These are phyloP conservation scores for Helicoverpa zea DNA, from an alignment of 1,140 invertebrate genomes.

Conservation along the genomic window DNA sequence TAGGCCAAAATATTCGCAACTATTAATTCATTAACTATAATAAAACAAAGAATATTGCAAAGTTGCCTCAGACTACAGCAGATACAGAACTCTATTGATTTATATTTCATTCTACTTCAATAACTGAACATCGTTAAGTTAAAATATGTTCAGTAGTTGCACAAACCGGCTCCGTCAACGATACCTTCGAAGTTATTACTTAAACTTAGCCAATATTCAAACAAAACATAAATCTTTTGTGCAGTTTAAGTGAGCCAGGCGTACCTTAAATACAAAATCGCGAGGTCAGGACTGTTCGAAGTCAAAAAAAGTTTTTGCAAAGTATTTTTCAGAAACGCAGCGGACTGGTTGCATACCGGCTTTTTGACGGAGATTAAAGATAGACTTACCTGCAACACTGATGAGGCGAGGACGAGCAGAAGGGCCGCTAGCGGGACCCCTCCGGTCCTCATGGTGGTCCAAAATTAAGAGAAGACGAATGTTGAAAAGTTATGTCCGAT, in stretches of 20 bases:
- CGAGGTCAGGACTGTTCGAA: not conserved
- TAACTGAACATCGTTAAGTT: slow-evolving; percentile 52
- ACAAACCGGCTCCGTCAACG: slow-evolving; percentile 65
- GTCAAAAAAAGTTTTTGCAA: slow-evolving; percentile 61
- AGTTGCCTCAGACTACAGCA: too few species aligned
- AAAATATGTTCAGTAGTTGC: slow-evolving; percentile 61
- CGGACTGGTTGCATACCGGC: slow-evolving; percentile 42
- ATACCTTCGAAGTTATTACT: slow-evolving; percentile 32
- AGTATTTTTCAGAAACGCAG: slow-evolving; percentile 53
- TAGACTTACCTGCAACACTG: slow-evolving; percentile 70
- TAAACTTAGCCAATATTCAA: slow-evolving; percentile 28
- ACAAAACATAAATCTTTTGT: slow-evolving; percentile 45
- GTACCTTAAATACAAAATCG: slow-evolving; percentile 44
- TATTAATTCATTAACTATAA: not conserved
- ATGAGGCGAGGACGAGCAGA: slow-evolving; percentile 62
- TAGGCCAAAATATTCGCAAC: too few species aligned
- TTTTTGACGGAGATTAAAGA: slow-evolving; percentile 26
- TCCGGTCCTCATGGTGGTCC: slow-evolving; percentile 73
- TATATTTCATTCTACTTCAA: slow-evolving; percentile 1
- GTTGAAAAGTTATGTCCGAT: slow-evolving; percentile 69
- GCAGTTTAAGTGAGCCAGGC: not conserved
- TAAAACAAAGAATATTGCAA: too few species aligned
- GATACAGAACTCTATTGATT: not conserved
- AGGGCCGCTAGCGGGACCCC: slow-evolving; percentile 64
- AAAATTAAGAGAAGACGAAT: slow-evolving; percentile 58